phyloP scores from a whole-genome alignment of 2,797 vertebrate species.

The Vespertilio murinus region DNA sequence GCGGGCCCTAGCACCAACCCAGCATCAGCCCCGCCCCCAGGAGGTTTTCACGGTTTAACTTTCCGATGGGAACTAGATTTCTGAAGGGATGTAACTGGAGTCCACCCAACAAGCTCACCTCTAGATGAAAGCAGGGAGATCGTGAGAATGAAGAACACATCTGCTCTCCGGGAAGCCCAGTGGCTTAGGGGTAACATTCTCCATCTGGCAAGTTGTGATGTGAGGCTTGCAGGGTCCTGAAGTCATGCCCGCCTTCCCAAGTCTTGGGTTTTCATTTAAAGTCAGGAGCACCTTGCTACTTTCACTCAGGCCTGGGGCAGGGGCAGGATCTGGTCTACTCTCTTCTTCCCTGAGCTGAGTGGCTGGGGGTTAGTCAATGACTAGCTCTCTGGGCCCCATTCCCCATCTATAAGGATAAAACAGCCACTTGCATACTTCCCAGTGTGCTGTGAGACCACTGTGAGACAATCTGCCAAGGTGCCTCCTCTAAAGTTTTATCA shows the following conservation, averaged over 20 bases:
- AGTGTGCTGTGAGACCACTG: not conserved
- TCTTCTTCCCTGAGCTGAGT: not conserved
- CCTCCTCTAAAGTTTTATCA: too few relatives aligned
- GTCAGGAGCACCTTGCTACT: not conserved
- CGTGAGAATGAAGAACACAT: not conserved
- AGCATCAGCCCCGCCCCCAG: too few relatives aligned
- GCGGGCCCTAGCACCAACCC: not conserved
- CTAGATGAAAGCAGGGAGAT: not conserved
- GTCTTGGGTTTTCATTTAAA: not conserved
- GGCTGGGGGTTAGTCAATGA: not conserved
- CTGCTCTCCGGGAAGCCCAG: not conserved
- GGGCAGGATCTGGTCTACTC: not conserved
- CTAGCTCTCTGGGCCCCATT: not conserved
- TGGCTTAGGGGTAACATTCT: not conserved
- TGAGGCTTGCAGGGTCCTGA: not conserved
- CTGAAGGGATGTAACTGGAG: not conserved
- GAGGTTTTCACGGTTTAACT: not conserved
- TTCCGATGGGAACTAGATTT: not conserved
- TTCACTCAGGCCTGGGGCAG: not conserved
- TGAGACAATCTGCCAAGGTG: too few relatives aligned
- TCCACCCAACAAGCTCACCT: not conserved
- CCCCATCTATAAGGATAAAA: not conserved
- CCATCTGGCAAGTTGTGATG: not conserved
- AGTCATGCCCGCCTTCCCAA: not conserved
- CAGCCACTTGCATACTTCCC: not conserved